Conservation (phyloP, 2,888 invertebrate genomes). For the Dynastes maya region DNA sequence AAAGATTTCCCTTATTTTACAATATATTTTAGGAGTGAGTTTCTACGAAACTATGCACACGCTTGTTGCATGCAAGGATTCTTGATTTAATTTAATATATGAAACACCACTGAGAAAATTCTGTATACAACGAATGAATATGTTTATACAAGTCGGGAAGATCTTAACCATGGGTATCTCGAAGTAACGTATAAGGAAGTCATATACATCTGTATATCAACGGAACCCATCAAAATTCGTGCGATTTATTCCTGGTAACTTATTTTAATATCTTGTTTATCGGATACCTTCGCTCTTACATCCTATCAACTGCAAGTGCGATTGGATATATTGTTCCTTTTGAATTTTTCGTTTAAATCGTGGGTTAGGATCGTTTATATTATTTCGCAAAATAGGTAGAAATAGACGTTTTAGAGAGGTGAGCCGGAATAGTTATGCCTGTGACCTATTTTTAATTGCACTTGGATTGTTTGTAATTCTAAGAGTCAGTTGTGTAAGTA, state of each 20-base stretch:
- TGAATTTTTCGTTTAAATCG: slow-evolving; percentile 11
- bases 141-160: not conserved
- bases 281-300: slow-evolving; percentile 5
- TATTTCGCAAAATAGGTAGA: slow-evolving; percentile 14
- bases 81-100: too few relatives aligned
- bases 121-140: not conserved
- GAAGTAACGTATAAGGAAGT: slow-evolving; percentile 2
- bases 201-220: slow-evolving; percentile 15
- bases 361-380: not conserved
- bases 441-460: slow-evolving; percentile 16
- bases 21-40: too few relatives aligned
- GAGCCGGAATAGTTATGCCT: not conserved
- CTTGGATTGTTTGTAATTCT: not conserved
- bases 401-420: not conserved
- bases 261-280: slow-evolving; percentile 19
- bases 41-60: too few relatives aligned
- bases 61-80: too few relatives aligned
- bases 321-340: slow-evolving; percentile 23
- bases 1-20: too few relatives aligned
- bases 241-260: slow-evolving; percentile 8
- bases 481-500: not conserved
- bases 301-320: slow-evolving; percentile 15
- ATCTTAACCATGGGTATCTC: not conserved
- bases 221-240: slow-evolving; percentile 1
- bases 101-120: not conserved